A percentile compares a stretch with the other conserved stretches of the same genome.
Evolutionary conservation across 2,113 vertebrate species (phyloP).

Genomic region (Brachypodius melanocephalos): DNA sequence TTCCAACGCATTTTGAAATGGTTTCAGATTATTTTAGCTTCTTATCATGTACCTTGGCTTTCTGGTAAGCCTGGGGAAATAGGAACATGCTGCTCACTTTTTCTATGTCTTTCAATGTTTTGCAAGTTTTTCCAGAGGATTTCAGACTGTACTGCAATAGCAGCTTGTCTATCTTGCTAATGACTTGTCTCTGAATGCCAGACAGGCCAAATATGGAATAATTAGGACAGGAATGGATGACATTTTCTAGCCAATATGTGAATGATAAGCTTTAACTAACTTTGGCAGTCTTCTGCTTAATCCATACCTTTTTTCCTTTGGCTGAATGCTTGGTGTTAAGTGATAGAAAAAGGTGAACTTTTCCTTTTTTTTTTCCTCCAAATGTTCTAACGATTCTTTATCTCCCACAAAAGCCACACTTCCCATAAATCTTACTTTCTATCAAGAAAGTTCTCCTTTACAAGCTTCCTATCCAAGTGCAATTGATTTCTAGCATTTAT

Average conservation of each 20-base stretch:
- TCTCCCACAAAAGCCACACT: background rate
- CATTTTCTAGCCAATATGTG: slow-evolving; percentile 11
- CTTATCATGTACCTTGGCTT: background rate
- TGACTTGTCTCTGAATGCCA: background rate
- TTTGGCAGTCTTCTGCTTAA: background rate
- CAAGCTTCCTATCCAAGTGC: background rate
- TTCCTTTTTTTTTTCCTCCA: background rate
- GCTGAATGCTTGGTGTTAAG: background rate
- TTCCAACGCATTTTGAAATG: background rate
- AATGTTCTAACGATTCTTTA: background rate
- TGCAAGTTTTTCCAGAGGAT: background rate
- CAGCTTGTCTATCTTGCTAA: background rate
- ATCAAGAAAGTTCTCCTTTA: background rate
- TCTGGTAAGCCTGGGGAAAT: background rate
- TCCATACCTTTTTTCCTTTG: background rate
- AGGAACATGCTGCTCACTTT: background rate
- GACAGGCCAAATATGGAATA: slow-evolving; percentile 3
- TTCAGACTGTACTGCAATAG: background rate
- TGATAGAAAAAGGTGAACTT: background rate
- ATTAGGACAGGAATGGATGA: background rate
- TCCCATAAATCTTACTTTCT: background rate
- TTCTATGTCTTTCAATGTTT: background rate
- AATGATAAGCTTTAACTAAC: background rate
- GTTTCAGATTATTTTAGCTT: background rate
- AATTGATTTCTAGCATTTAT: background rate